Evolutionary conservation across 2,113 vertebrate species (phyloP), one percentile per base, ranked within the genome.

Genomic region (Apeltes quadracus): DNA sequence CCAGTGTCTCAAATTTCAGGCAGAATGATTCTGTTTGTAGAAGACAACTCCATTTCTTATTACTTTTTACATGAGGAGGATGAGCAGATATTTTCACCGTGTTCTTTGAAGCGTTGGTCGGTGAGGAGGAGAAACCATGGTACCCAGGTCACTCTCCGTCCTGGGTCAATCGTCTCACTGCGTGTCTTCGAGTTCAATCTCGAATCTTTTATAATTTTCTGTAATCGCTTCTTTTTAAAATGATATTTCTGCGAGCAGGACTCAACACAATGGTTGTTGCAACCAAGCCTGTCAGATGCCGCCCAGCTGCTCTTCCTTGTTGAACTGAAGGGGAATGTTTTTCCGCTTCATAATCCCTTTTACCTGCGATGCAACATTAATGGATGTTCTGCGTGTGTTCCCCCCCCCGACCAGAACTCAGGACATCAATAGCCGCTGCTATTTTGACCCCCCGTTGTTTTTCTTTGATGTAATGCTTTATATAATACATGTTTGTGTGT

Each of bases 221-320:
- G 34, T 11, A 55, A 16, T 70, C 51, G 41, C 8, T 14, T 54
- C 36, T 61, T 5, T 61, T 4, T 61, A 10, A 56, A 50, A 58
- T 39, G 0, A 61, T 69, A 32, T 74, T 54, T 70, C 71, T 53
- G 3, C 53, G 20, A 74, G 50, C 20, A 11, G 13, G 1, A 61
- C 48, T 58, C 13, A 46, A 67, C 67, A 79, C 76, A 68, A 38
- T 64, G 61, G 70, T 83, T 57, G 84, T 91, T 89, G 87, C 88
- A 93, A 91, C 90, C 32, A 4, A 56, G 50, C 62, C 69, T 63
- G 70, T 84, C 86, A 78, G 87, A 65, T 77, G 72, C 72, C 61
- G 14, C 61, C 50, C 58, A 64, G 72, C 38, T 69, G 66, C 57
- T 72, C 43, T 62, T 82, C 67, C 69, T 25, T 55, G 59, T 72